Base-by-base conservation (phyloP, 2,888 invertebrate species). In the Eupeodes luniger region DNA sequence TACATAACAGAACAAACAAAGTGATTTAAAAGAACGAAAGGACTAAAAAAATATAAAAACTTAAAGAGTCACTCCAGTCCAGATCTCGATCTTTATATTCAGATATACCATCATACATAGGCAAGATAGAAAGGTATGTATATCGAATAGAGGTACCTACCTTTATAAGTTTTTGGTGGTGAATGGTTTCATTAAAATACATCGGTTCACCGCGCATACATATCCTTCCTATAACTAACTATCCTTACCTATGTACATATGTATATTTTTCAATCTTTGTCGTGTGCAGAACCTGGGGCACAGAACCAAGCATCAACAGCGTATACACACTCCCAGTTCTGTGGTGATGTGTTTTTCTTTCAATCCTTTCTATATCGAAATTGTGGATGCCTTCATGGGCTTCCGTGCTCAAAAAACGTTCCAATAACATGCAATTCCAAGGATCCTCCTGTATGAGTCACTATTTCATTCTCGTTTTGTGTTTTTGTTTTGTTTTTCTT, bases 181-280 rank as follows among this genome's bases (percentile, higher is more conserved):
- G 36, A 70, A 70, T 70, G 70, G 55, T 55, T 70, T 70, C 55
- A 70, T 70, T 70, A 70, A 70, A 70, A 70, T 70, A 44, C 55
- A 55, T 34, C 55, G 55, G 70, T 70, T 70, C 55, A 55, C 70
- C 70, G 70, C 70, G 14, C 55, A 55, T 66, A 34, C 34, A 19
- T 57, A 59, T 36, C 40, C 40, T 40, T 3, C 40, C 5, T 51
- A 0, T 51, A 6, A 51, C 14, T 51, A 2, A 1, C 12, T 51
- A 55, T 27, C 40, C 6, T 55, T 19, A 40, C 40, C 53, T 53
- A 53, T 11, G 36, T 36, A 36, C 34, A 0, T 67, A 27, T 12
- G 5, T 57, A 55, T 16, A 40, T 64, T 64, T 64, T 64, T 47
- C 47, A 64, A 64, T 64, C 47, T 64, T 64, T 64, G 62, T 40